Percentiles rank a stretch among this genome's conserved stretches.
These are phyloP conservation scores for Lasioglossum pauxillum DNA, from an alignment of 2,888 invertebrate genomes.

Conservation along the genomic window DNA sequence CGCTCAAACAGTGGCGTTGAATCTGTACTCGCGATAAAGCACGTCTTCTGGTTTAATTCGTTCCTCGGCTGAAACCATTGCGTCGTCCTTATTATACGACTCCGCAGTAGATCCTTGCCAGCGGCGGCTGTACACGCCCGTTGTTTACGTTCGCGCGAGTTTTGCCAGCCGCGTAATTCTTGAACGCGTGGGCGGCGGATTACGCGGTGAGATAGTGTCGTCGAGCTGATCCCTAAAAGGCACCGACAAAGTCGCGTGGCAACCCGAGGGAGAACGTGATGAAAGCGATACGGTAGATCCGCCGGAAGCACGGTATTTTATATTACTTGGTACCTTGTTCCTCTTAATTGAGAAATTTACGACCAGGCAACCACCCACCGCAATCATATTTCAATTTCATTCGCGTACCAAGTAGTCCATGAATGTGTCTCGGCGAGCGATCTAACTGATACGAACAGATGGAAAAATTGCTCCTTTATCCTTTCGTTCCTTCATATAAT, in stretches of 20 bases:
- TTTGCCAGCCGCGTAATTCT: constrained; percentile 39
- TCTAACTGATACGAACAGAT: background rate
- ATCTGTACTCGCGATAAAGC: background rate
- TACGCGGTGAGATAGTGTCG: constrained; percentile 54
- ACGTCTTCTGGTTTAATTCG: background rate
- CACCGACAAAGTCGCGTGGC: constrained; percentile 66
- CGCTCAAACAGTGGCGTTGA: background rate
- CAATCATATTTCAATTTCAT: background rate
- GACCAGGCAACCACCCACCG: background rate
- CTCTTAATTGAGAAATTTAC: constrained; percentile 32
- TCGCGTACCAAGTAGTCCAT: background rate
- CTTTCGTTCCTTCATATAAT: too few relatives aligned
- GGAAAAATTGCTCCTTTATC: background rate
- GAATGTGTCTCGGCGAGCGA: background rate
- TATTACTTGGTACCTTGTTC: constrained; percentile 20
- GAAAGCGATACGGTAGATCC: constrained; percentile 52
- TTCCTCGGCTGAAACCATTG: background rate
- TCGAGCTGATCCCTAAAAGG: constrained; percentile 66
- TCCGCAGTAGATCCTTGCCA: background rate
- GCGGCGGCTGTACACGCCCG: background rate
- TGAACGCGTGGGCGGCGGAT: constrained; percentile 62
- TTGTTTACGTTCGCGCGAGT: constrained; percentile 37
- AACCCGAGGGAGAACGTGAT: constrained; percentile 43
- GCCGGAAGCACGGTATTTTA: constrained; percentile 41
- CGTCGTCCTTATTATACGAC: background rate